A percentile compares a stretch with the other conserved stretches of the same genome.
Conservation (phyloP, 2,797 vertebrate species). For the Phrynocephalus vlangalii region DNA sequence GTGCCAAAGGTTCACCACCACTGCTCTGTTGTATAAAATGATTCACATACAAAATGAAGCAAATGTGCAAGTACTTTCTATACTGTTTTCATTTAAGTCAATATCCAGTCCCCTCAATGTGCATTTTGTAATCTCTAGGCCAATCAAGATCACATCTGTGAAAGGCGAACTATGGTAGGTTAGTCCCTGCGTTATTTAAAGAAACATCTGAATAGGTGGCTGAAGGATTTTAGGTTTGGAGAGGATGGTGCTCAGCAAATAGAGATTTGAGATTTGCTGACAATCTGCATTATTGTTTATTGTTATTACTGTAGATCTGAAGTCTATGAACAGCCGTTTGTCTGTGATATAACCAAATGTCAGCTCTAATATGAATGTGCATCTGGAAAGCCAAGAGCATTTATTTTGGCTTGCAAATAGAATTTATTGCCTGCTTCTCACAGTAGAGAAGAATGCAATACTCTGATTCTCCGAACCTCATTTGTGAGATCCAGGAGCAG, state of each 20-base stretch:
- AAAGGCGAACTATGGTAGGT: neutral
- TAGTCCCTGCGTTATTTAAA: neutral
- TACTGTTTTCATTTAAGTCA: neutral
- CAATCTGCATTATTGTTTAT: conserved; percentile 23
- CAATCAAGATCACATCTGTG: neutral
- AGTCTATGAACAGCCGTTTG: conserved; percentile 20
- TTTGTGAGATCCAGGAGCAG: neutral
- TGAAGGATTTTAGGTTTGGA: conserved; percentile 8
- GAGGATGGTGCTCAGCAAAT: neutral
- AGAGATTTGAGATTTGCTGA: conserved; percentile 4
- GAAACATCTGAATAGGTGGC: neutral
- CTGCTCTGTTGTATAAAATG: too few relatives aligned
- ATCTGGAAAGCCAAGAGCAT: conserved; percentile 2
- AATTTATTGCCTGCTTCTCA: neutral
- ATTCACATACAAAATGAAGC: neutral
- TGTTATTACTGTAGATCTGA: conserved; percentile 32
- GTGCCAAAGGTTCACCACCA: too few relatives aligned
- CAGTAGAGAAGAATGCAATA: neutral
- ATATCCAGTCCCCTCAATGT: neutral
- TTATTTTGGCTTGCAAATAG: neutral
- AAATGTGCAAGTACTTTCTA: neutral
- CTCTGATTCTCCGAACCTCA: neutral
- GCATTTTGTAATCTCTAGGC: neutral
- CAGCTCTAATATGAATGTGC: neutral
- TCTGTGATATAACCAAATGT: conserved; percentile 16